Evolutionary conservation across 1,140 invertebrate species (phyloP).

Genomic region (Calephelis virginiensis): DNA sequence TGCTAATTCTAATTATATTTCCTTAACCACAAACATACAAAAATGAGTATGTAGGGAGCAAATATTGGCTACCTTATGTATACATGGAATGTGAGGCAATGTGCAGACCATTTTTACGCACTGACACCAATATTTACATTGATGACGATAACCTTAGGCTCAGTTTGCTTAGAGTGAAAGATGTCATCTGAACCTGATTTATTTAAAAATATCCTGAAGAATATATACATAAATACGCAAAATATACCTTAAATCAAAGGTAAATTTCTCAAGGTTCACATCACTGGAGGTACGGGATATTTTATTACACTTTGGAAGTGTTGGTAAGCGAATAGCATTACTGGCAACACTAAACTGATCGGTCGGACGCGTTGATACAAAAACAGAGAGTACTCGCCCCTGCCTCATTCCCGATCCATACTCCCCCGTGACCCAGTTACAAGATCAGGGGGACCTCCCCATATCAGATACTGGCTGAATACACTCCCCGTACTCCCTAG

Average conservation of each 20-base stretch:
- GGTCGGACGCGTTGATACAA: conserved; percentile 58
- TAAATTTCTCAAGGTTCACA: not conserved
- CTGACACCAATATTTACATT: too few relatives aligned
- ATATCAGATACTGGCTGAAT: conserved; percentile 38
- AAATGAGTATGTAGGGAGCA: too few relatives aligned
- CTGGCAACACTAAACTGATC: conserved; percentile 34
- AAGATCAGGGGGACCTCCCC: conserved; percentile 29
- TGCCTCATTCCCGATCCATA: conserved; percentile 24
- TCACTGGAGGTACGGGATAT: conserved; percentile 27
- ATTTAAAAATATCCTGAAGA: too few relatives aligned
- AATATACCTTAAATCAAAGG: not conserved
- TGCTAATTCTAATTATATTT: too few relatives aligned
- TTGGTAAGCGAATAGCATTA: conserved; percentile 41
- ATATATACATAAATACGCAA: too few relatives aligned
- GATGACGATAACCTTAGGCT: too few relatives aligned
- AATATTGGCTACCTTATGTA: too few relatives aligned
- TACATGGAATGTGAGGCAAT: too few relatives aligned
- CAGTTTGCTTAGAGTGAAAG: too few relatives aligned
- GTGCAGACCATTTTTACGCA: too few relatives aligned
- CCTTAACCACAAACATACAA: too few relatives aligned
- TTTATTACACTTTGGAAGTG: conserved; percentile 34
- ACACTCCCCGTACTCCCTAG: conserved; percentile 35
- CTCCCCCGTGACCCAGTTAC: conserved; percentile 48
- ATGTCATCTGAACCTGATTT: too few relatives aligned
- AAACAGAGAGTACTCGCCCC: conserved; percentile 51